A percentile compares a stretch with the other conserved stretches of the same genome.
These are phyloP conservation scores for Candidula unifasciata DNA, from an alignment of 2,888 invertebrate species.

Conservation along the genomic window DNA sequence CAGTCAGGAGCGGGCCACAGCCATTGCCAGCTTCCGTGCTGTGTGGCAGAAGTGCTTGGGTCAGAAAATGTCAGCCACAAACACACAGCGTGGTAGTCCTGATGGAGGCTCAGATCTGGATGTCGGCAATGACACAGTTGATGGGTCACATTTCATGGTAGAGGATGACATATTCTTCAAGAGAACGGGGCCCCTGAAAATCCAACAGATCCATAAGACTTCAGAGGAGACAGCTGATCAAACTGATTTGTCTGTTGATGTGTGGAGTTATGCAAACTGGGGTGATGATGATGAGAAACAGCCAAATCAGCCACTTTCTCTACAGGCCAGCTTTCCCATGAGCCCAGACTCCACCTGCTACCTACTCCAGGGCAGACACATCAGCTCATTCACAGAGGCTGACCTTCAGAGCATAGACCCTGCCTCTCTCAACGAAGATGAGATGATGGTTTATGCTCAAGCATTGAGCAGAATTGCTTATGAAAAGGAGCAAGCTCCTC, in stretches of 20 bases:
- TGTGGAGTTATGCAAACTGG: not conserved
- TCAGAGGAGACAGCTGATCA: not conserved
- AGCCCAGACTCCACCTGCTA: not conserved
- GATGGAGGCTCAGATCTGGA: not conserved
- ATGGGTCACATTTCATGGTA: not conserved
- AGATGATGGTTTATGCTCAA: constrained; percentile 43
- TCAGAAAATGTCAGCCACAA: no score
- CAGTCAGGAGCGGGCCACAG: not conserved
- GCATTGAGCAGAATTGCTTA: constrained; percentile 37
- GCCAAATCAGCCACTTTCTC: not conserved
- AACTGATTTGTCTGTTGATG: not conserved
- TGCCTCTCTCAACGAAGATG: constrained; percentile 30
- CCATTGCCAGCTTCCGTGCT: not conserved
- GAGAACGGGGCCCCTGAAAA: not conserved
- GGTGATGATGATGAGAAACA: not conserved
- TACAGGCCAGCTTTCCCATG: not conserved
- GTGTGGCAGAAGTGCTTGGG: not conserved
- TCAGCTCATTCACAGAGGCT: constrained; percentile 25
- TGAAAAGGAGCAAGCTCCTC: constrained; percentile 1
- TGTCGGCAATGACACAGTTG: not conserved
- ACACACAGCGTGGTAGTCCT: not conserved
- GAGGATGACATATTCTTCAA: not conserved
- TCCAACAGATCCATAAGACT: no score
- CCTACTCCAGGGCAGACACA: constrained; percentile 1
- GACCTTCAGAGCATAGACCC: constrained; percentile 27